phyloP scores from a whole-genome alignment of 2,113 vertebrate genomes.

The Tympanuchus pallidicinctus region DNA sequence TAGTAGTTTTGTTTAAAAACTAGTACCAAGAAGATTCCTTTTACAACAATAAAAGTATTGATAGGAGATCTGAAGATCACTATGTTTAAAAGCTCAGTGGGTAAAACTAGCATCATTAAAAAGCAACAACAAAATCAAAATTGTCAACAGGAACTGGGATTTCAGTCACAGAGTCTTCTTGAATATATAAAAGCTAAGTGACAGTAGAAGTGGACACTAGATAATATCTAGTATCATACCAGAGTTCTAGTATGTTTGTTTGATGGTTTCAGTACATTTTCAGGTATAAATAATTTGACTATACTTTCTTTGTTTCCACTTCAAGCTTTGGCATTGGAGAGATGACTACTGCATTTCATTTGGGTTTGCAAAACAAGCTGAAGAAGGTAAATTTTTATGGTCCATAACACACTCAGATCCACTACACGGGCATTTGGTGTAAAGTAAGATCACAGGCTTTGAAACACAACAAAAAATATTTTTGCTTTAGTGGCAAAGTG shows the following conservation, averaged over 20 bases:
- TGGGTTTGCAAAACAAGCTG: background rate
- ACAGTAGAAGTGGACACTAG: background rate
- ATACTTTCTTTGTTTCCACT: background rate
- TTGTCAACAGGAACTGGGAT: background rate
- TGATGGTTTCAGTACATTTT: background rate
- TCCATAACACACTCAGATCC: background rate
- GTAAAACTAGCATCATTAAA: background rate
- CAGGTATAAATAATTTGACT: background rate
- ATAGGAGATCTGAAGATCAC: background rate
- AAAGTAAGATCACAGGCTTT: background rate
- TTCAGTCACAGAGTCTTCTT: background rate
- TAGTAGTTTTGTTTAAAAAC: constrained; percentile 38
- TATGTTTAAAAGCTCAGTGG: background rate
- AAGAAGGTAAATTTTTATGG: background rate
- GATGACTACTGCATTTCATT: background rate
- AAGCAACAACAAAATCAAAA: background rate
- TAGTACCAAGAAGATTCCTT: background rate
- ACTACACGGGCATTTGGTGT: background rate
- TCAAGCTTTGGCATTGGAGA: background rate
- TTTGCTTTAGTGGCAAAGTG: background rate
- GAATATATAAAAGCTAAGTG: background rate
- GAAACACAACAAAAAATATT: background rate
- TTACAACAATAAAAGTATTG: background rate
- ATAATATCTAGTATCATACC: background rate
- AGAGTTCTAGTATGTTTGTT: background rate